Evolutionary conservation across 1,140 invertebrate genomes (phyloP).

Genomic region (Mesaphorura yosii): DNA sequence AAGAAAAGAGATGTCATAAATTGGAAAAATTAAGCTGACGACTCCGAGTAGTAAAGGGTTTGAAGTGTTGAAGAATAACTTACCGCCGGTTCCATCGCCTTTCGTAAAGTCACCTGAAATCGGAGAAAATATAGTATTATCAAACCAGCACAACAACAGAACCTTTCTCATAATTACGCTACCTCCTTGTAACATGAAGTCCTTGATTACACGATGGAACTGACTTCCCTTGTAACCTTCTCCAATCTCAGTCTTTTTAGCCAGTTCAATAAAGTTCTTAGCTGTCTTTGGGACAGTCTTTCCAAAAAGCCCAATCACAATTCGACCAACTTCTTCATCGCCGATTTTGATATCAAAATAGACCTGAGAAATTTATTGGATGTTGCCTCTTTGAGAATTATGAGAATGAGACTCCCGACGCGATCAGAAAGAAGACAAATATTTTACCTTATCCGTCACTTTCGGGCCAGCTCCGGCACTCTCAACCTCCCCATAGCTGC

Average conservation of each 20-base stretch:
- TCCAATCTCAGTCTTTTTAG: conserved; percentile 63
- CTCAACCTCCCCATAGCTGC: no score
- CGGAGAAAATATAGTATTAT: no score
- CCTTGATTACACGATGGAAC: conserved; percentile 85
- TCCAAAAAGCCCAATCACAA: conserved; percentile 82
- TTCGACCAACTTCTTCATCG: conserved; percentile 55
- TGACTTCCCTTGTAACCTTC: conserved; percentile 38
- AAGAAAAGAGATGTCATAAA: conserved; percentile 21
- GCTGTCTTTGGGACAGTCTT: conserved; percentile 92
- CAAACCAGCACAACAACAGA: no score
- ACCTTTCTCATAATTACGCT: no score
- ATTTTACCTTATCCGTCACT: no score
- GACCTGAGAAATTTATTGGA: conserved; percentile 51
- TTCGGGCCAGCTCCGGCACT: no score
- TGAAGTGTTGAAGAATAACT: conserved; percentile 24
- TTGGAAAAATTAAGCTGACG: neutral
- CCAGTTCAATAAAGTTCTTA: conserved; percentile 78
- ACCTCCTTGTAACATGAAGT: conserved; percentile 92
- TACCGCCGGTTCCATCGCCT: conserved; percentile 81
- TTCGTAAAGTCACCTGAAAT: conserved; percentile 87
- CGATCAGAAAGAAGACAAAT: no score
- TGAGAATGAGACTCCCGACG: no score
- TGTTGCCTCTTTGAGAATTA: no score
- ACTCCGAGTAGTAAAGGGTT: neutral
- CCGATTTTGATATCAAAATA: conserved; percentile 88